Conservation (phyloP, 2,888 invertebrate species). For the Phaonia tiefii region DNA sequence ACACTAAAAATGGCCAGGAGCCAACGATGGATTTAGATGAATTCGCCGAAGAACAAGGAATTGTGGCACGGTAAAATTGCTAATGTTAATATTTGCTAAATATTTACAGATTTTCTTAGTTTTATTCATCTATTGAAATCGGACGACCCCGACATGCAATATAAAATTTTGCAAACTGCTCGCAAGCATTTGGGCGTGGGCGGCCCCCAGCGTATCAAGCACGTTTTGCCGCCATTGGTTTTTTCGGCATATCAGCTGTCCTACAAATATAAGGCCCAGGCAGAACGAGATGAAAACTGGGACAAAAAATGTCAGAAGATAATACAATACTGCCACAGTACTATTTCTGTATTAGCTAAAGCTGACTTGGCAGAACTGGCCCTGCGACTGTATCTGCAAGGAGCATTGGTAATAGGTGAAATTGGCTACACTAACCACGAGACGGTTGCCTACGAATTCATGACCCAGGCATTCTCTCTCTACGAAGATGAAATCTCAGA, state of each 20-base stretch:
- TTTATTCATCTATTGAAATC: conserved; percentile 92
- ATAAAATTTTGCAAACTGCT: conserved; percentile 93
- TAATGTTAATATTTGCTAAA: background rate
- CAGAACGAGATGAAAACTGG: conserved; percentile 97
- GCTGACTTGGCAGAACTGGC: conserved; percentile 97
- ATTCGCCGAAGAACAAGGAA: conserved; percentile 96
- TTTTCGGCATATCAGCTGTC: conserved; percentile 96
- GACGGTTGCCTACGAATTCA: conserved; percentile 98
- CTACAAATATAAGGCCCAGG: conserved; percentile 88
- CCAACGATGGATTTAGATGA: conserved; percentile 89
- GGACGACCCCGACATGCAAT: conserved; percentile 91
- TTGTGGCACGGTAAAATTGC: conserved; percentile 86
- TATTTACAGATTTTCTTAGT: conserved; percentile 77
- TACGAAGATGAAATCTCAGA: conserved; percentile 99
- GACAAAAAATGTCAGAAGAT: conserved; percentile 99
- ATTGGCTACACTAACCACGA: conserved; percentile 97
- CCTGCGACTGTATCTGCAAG: conserved; percentile 95
- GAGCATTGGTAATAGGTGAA: conserved; percentile 94
- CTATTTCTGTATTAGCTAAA: conserved; percentile 95
- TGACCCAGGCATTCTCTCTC: conserved; percentile 95
- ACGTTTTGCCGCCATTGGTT: conserved; percentile 95
- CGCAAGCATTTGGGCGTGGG: conserved; percentile 95
- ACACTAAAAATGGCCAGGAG: conserved; percentile 79
- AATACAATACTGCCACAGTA: conserved; percentile 98
- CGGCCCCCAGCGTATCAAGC: conserved; percentile 92